Base-by-base conservation (phyloP, 2,888 invertebrate genomes). In the Clistopyga incitator region DNA sequence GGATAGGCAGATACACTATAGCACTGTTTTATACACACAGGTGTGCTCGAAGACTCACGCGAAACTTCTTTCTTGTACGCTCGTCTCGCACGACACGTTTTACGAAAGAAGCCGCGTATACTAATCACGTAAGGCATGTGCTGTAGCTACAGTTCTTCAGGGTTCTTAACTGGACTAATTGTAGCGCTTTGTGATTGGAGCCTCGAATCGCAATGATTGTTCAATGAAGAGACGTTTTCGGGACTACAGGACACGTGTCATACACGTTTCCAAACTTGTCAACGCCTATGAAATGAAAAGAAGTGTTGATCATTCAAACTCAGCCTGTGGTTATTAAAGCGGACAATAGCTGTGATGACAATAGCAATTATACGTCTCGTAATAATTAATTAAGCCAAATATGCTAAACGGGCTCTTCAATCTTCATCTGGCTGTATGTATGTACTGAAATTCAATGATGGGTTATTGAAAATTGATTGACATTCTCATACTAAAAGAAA, bases 11-110 rank as follows among this genome's bases (percentile, higher is more conserved):
- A 65, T 77, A 68, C 71, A 64, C 59, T 70, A 71, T 54, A 79
- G 50, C 65, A 72, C 50, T 76, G 52, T 79, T 79, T 82, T 76
- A 76, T 79, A 79, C 54, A 81, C 83, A 83, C 83, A 83, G 83
- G 80, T 83, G 83, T 72, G 76, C 61, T 77, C 76, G 71, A 67
- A 76, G 61, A 59, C 47, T 56, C 47, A 47, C 56, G 75, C 75
- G 75, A 74, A 81, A 78, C 29, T 42, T 82, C 74, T 68, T 75
- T 56, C 61, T 52, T 42, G 15, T 18, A 54, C 76, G 72, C 52
- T 72, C 72, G 67, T 80, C 79, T 72, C 72, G 72, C 67, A 72
- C 79, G 77, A 80, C 78, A 78, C 82, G 75, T 83, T 83, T 83
- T 80, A 83, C 80, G 47, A 80, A 83, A 83, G 80, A 83, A 71